A percentile compares a stretch with the other conserved stretches of the same genome.
These are phyloP conservation scores for Pangasius larnaudii DNA, from an alignment of 2,797 vertebrate genomes.

Conservation along the genomic window DNA sequence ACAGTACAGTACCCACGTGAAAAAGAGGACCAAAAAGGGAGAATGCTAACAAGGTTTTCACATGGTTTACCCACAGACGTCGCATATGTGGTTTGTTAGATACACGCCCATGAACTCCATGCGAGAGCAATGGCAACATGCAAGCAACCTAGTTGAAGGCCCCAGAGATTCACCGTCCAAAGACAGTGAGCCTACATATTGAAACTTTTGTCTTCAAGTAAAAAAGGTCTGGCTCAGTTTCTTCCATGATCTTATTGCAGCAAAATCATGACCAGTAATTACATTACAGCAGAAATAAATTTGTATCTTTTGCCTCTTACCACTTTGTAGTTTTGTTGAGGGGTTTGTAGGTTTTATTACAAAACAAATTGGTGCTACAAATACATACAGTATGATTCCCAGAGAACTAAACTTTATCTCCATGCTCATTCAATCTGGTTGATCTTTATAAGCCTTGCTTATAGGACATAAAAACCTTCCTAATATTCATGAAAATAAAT, in stretches of 20 bases:
- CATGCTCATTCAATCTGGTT: conserved; percentile 46
- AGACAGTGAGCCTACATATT: conserved; percentile 21
- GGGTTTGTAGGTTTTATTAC: conserved; percentile 26
- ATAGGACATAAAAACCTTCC: background rate
- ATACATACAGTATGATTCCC: conserved; percentile 43
- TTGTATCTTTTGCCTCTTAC: conserved; percentile 11
- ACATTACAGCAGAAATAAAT: conserved; percentile 43
- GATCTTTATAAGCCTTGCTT: conserved; percentile 34
- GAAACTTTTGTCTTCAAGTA: conserved; percentile 52
- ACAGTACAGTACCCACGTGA: conserved; percentile 45
- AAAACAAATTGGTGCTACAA: background rate
- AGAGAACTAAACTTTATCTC: conserved; percentile 38
- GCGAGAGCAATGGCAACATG: conserved; percentile 50
- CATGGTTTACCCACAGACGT: conserved; percentile 45
- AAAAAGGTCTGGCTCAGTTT: conserved; percentile 56
- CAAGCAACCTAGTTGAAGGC: conserved; percentile 33
- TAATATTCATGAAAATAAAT: conserved; percentile 36
- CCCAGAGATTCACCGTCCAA: conserved; percentile 28
- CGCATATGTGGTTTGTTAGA: conserved; percentile 46
- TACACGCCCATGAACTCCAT: conserved; percentile 43
- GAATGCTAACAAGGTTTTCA: conserved; percentile 43
- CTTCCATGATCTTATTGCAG: conserved; percentile 34
- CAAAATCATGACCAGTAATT: conserved; percentile 27
- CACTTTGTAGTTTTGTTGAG: conserved; percentile 25
- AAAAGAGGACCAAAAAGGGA: conserved; percentile 25